Conservation (phyloP, 53 echinoderm and acorn worm species). For the Henricia sp. region DNA sequence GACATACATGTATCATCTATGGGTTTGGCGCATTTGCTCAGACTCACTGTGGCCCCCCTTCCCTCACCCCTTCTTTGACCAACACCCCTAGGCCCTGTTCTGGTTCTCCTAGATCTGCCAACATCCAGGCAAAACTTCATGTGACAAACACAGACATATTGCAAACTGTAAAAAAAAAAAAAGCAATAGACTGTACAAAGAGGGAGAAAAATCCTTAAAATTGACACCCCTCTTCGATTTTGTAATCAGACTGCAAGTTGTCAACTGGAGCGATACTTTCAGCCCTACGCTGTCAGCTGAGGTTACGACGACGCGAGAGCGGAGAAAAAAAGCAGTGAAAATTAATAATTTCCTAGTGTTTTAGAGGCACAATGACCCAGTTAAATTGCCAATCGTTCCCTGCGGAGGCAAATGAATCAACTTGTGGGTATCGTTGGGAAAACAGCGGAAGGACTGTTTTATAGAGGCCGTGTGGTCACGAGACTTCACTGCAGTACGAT, state of each 20-base stretch:
- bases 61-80: neutral
- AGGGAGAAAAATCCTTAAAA: neutral
- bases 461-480: slow-evolving; percentile 19
- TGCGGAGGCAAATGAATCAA: slow-evolving; percentile 42
- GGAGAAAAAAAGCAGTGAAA: slow-evolving; percentile 33
- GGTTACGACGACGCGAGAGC: slow-evolving; percentile 22
- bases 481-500: too few species aligned
- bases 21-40: neutral
- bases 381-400: slow-evolving; percentile 52
- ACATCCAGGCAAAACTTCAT: neutral
- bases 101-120: slow-evolving; percentile 31
- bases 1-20: too few species aligned
- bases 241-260: slow-evolving; percentile 15
- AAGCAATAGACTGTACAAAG: neutral
- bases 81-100: neutral
- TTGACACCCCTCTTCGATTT: neutral
- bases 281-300: slow-evolving; percentile 44
- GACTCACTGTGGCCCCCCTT: too few species aligned
- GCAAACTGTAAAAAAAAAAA: neutral
- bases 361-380: slow-evolving; percentile 58
- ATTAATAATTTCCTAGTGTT: slow-evolving; percentile 63
- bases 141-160: slow-evolving; percentile 6
- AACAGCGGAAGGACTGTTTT: slow-evolving; percentile 4
- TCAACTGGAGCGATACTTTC: slow-evolving; percentile 28
- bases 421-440: slow-evolving; percentile 4